Percentiles rank a stretch among this genome's conserved stretches.
Evolutionary conservation across 2,113 vertebrate species (phyloP).

Genomic region (Aegotheles bennettii): DNA sequence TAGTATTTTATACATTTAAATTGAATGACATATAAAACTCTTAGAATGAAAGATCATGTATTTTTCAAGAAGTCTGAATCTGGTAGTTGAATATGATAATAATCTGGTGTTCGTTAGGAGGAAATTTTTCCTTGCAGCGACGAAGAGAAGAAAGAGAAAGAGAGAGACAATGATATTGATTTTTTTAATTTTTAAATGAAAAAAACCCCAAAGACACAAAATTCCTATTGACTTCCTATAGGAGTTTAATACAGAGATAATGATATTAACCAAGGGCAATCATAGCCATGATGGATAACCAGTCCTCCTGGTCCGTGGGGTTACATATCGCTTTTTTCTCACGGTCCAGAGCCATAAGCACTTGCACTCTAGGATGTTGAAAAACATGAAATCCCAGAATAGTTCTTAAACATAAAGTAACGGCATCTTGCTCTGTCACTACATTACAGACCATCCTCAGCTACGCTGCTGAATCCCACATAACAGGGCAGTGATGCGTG

Average conservation of each 20-base stretch:
- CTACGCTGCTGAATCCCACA: neutral
- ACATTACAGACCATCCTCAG: fast-evolving
- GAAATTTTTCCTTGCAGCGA: neutral
- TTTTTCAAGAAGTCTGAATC: neutral
- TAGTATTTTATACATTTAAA: neutral
- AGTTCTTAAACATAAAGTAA: neutral
- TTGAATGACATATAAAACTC: neutral
- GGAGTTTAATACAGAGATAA: neutral
- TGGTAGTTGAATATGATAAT: neutral
- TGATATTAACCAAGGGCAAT: neutral
- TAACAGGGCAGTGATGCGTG: fast-evolving
- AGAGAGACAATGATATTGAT: neutral
- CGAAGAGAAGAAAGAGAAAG: neutral
- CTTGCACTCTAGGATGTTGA: neutral
- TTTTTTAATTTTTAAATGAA: neutral
- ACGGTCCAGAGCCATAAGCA: neutral
- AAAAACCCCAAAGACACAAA: too few species aligned
- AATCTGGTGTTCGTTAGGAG: neutral
- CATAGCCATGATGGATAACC: neutral
- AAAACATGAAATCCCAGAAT: neutral
- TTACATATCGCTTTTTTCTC: neutral
- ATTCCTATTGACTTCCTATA: neutral
- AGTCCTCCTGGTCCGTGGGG: fast-evolving
- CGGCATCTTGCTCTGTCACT: neutral
- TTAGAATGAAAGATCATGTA: neutral